Base-by-base conservation (phyloP, 1,140 invertebrate species). In the Battus philenor region DNA sequence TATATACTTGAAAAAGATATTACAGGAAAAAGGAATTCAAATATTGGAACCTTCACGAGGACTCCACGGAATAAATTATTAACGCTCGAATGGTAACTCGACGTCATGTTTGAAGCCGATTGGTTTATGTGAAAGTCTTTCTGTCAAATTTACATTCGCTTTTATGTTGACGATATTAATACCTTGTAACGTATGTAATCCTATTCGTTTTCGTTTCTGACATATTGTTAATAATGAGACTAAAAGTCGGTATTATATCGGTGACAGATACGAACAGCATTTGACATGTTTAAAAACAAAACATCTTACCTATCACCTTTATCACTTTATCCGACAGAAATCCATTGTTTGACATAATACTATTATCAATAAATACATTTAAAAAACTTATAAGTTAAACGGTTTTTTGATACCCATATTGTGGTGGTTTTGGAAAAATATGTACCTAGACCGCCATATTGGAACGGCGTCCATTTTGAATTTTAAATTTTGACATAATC, bases 1-100 rank as follows among this genome's bases (percentile, higher is more conserved):
- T 41, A 41, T 39, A 39, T 39, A 24, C 20, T 1, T 11, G 36
- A 26, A 24, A 41, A 41, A 41, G 36, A 41, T 39, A 39, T 41
- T 41, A 41, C 24, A 15, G 13, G 3, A 13, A 39, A 41, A 41
- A 24, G n/a, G 36, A 41, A 41, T 41, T 41, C 36, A 41, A 41
- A 41, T 41, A 41, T 41, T 26, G n/a, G 8, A 17, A 16, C 24
- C 36, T 27, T 26, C 24, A 41, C 11, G 27, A 13, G 24, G 32
- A 34, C 24, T 41, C 24, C 16, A 27, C 13, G 36, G 24, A 41
- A 41, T 41, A 12, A 41, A 41, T 41, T 41, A 41, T 27, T 41
- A 41, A 41, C 22, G 27, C 24, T 41, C 36, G 24, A 41, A 26
- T 17, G 36, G 16, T n/a, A 41, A 41, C 26, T 27, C 36, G 36